Conservation (phyloP, 2,113 vertebrate genomes). For the Gadus macrocephalus region DNA sequence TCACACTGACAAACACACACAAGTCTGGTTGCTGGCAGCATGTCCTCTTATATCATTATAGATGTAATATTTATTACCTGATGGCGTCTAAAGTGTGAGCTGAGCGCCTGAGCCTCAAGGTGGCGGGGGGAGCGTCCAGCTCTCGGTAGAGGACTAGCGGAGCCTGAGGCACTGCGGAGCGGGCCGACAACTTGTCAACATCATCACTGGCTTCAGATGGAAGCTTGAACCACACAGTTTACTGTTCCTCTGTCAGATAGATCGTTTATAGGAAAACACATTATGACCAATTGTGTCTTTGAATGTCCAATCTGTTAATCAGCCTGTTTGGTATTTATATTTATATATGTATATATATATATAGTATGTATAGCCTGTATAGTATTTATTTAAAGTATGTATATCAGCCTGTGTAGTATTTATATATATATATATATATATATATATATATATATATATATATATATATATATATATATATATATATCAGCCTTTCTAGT, state of each 20-base stretch:
- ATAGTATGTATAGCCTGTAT: no score
- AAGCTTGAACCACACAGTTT: no score
- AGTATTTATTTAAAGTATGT: no score
- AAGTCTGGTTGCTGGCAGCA: not conserved
- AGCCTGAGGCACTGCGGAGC: conserved; percentile 71
- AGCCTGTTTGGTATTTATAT: no score
- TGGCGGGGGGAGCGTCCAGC: conserved; percentile 67
- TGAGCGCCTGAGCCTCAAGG: conserved; percentile 71
- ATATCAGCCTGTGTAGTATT: no score
- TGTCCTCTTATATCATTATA: not conserved
- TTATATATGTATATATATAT: no score
- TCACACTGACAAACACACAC: conserved; percentile 64
- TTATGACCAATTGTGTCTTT: not conserved
- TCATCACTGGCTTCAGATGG: not conserved
- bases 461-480: no score
- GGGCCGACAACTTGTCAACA: not conserved
- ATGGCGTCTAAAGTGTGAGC: conserved; percentile 78
- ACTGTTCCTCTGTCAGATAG: no score
- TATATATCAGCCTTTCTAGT: no score
- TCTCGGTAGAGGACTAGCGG: conserved; percentile 77
- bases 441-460: no score
- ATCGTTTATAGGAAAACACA: no score
- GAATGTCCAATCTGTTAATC: not conserved
- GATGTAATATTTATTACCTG: conserved; percentile 68
- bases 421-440: no score